phyloP scores from a whole-genome alignment of 2,888 invertebrate genomes.

The Sesia bembeciformis region DNA sequence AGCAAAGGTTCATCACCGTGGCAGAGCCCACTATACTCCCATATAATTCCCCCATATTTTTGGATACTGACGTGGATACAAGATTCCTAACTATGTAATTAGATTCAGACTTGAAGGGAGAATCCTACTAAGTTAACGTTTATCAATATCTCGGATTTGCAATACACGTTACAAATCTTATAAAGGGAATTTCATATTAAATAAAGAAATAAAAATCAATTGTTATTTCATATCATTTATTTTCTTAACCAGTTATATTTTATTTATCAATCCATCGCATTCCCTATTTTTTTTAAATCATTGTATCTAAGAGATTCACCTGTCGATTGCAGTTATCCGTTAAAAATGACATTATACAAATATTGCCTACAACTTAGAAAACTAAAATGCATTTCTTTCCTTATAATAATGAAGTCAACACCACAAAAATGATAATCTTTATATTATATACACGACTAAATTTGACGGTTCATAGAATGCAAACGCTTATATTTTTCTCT shows the following conservation, averaged over 20 bases:
- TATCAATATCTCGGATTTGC: too few species aligned
- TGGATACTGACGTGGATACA: too few species aligned
- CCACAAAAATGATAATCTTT: constrained; percentile 64
- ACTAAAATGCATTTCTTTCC: constrained; percentile 70
- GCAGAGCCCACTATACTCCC: too few species aligned
- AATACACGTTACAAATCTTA: neutral
- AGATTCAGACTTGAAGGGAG: too few species aligned
- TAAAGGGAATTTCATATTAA: neutral
- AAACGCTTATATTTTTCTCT: constrained; percentile 53
- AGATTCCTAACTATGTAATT: too few species aligned
- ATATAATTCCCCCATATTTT: too few species aligned
- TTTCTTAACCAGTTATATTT: constrained; percentile 71
- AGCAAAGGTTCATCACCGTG: too few species aligned
- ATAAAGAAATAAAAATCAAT: constrained; percentile 16
- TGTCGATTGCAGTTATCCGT: constrained; percentile 56
- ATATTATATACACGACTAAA: constrained; percentile 72
- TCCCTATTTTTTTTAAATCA: constrained; percentile 69
- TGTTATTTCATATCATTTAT: constrained; percentile 66
- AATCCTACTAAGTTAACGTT: too few species aligned
- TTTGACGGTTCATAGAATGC: constrained; percentile 58
- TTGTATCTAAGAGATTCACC: constrained; percentile 71
- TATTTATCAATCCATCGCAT: constrained; percentile 54
- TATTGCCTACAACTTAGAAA: constrained; percentile 72
- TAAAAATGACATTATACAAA: constrained; percentile 69
- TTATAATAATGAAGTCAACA: constrained; percentile 61